Conservation (phyloP, 1,140 invertebrate species). For the Drosophila nannoptera region DNA sequence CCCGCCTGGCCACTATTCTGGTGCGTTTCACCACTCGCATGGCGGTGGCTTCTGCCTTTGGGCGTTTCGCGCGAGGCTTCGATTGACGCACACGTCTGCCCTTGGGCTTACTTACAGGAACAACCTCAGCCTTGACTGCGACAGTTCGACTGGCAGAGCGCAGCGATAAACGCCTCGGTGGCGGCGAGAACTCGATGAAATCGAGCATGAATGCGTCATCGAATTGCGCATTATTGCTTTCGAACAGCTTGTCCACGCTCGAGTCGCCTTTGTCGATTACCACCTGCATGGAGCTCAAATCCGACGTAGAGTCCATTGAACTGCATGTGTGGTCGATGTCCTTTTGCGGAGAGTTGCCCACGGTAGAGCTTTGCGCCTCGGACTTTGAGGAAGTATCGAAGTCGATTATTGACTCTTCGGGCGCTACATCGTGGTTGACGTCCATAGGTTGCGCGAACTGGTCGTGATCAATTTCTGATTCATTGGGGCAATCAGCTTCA, state of each 20-base stretch:
- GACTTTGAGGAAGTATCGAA: no score
- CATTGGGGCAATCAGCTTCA: not conserved
- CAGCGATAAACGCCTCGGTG: not conserved
- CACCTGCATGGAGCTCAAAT: no score
- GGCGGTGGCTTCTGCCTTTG: conserved; percentile 6
- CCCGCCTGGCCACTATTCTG: not conserved
- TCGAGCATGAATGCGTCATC: no score
- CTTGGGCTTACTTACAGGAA: not conserved
- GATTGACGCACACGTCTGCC: not conserved
- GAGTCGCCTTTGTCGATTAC: no score
- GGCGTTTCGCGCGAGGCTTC: not conserved
- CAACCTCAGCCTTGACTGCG: no score
- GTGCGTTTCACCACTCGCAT: conserved; percentile 33
- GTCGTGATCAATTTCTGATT: not conserved
- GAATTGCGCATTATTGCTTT: not conserved
- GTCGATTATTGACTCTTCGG: no score
- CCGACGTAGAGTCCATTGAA: no score
- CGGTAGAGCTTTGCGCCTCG: no score
- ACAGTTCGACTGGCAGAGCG: conserved; percentile 6
- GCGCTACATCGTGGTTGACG: no score
- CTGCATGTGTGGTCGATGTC: no score
- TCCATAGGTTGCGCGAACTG: no score
- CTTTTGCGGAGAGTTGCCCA: no score
- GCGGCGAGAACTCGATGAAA: not conserved
- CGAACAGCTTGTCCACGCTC: not conserved